Conservation (phyloP, 2,888 invertebrate genomes). For the Callyntrura sp. region DNA sequence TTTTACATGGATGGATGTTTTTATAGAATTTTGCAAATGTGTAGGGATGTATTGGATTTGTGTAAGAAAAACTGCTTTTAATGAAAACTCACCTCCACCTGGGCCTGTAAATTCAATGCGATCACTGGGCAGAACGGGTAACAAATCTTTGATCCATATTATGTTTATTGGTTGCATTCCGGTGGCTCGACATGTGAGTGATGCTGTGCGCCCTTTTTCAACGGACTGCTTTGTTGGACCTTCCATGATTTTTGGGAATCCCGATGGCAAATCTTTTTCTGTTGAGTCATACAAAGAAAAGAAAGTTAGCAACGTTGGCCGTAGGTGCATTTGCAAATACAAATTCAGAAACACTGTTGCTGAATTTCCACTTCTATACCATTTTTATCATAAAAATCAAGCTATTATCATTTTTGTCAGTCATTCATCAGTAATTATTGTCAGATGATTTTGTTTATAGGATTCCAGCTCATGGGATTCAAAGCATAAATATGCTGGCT, state of each 20-base stretch:
- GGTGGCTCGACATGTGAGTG: conserved; percentile 94
- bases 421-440: no score
- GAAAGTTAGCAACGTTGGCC: background rate
- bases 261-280: conserved; percentile 95
- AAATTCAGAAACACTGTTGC: background rate
- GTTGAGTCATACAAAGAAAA: background rate
- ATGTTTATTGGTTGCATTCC: conserved; percentile 92
- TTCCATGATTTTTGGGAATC: conserved; percentile 96
- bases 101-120: conserved; percentile 82
- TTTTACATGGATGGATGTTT: background rate
- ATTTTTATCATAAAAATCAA: no score
- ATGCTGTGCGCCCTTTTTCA: conserved; percentile 96
- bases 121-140: conserved; percentile 90
- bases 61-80: background rate
- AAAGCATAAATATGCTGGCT: no score
- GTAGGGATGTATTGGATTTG: no score
- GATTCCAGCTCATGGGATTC: no score
- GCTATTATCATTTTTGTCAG: no score
- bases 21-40: background rate
- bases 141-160: conserved; percentile 97
- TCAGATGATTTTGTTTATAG: no score
- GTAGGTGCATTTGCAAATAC: background rate
- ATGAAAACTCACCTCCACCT: conserved; percentile 81
- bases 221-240: conserved; percentile 97
- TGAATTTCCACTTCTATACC: no score